Evolutionary conservation across 2,113 vertebrate genomes (phyloP).

Genomic region (Parus major): DNA sequence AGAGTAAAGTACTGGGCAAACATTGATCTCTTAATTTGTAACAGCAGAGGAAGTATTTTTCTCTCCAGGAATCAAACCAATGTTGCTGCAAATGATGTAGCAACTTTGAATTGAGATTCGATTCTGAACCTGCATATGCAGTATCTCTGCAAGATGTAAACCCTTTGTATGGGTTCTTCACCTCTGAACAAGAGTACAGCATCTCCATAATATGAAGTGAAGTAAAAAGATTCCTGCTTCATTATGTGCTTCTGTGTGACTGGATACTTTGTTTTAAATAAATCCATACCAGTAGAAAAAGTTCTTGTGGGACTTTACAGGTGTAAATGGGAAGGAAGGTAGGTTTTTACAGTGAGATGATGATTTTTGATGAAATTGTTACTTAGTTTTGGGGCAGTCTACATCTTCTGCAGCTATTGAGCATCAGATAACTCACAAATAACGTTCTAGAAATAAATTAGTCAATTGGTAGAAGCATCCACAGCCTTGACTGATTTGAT

Average conservation of each 20-base stretch:
- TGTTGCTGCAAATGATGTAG: not conserved
- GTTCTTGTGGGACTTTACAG: not conserved
- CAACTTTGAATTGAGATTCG: not conserved
- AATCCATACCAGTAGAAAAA: not conserved
- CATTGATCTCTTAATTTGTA: not conserved
- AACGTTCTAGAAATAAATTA: not conserved
- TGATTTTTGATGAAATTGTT: not conserved
- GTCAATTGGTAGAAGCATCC: not conserved
- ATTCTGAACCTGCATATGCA: not conserved
- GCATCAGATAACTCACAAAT: not conserved
- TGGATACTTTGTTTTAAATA: not conserved
- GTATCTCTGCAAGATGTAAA: not conserved
- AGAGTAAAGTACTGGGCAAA: not conserved
- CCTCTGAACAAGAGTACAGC: not conserved
- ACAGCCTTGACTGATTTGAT: not conserved
- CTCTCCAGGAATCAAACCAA: not conserved
- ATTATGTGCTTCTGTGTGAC: not conserved
- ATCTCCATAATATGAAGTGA: not conserved
- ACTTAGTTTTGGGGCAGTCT: not conserved
- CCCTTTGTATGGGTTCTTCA: not conserved
- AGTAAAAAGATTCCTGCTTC: not conserved
- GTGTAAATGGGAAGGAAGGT: not conserved
- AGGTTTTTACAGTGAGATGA: not conserved
- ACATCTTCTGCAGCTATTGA: not conserved
- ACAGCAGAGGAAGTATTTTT: not conserved